phyloP scores from a whole-genome alignment of 2,888 invertebrate genomes.

The Andricus curvator region DNA sequence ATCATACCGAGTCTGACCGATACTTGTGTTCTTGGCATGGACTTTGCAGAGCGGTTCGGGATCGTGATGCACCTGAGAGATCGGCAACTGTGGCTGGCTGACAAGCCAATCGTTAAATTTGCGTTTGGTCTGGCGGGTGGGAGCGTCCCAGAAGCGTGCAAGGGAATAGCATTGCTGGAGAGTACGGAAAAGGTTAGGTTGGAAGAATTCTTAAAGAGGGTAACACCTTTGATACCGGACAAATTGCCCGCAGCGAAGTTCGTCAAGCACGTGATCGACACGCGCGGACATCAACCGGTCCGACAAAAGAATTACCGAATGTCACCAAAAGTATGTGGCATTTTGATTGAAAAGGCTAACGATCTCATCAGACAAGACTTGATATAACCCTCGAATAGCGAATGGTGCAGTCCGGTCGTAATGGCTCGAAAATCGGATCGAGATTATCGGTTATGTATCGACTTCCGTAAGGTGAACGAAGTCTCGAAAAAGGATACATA shows the following conservation, averaged over 20 bases:
- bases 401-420: too few relatives aligned
- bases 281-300: conserved; percentile 7
- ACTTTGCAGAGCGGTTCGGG: neutral
- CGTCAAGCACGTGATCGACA: conserved; percentile 34
- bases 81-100: neutral
- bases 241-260: neutral
- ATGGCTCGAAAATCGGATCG: neutral
- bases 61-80: neutral
- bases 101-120: neutral
- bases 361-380: too few relatives aligned
- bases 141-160: too few relatives aligned
- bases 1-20: neutral
- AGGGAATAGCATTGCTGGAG: neutral
- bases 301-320: conserved; percentile 38
- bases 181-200: neutral
- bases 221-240: neutral
- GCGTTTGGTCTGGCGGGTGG: neutral
- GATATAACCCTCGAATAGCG: too few relatives aligned
- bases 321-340: conserved; percentile 13
- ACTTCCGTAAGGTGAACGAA: too few relatives aligned
- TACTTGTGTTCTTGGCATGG: neutral
- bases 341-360: too few relatives aligned
- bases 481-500: too few relatives aligned
- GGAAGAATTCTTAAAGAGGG: neutral
- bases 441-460: too few relatives aligned